Evolutionary conservation across 2,888 invertebrate species (phyloP), one percentile per base, ranked within the genome.

Genomic region (Thyatira batis): DNA sequence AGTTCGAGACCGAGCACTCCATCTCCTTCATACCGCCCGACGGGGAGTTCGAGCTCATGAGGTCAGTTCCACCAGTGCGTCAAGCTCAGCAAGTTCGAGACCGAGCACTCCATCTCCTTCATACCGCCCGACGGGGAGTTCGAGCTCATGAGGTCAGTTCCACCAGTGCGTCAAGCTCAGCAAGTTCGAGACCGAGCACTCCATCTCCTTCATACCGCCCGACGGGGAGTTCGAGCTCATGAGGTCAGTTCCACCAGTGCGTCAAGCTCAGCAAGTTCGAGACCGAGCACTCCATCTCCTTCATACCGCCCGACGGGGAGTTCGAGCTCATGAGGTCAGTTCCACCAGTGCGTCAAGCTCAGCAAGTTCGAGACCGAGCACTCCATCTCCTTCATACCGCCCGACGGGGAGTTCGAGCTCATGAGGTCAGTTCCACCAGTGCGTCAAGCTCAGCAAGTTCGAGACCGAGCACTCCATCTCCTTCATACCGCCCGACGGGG

Each of bases 151-250:
- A n/a, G n/a, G 99, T 78, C 99, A 99, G 92, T 99, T 99, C 92
- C 99, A 99, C 89, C 99, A 99, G 89, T 99, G 99, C 84, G 99
- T 99, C 50, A 99, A 99, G 85, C 94, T 99, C 55, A 98, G 98
- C 86, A 99, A 99, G 94, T 99, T 99, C 85, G 99, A 99, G 93
- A 99, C 99, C 0, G 99, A 99, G 87, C 99, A 99, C 93, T 98
- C 99, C 81, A 99, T 99, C 83, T 98, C 98, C 71, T 99, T 99
- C 93, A 99, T 99, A 80, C 99, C 99, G 57, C 99, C 99, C 0
- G 99, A 99, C 86, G 99, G 99, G 48, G 99, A 99, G 93, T 99
- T 99, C n/a, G n/a, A n/a, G n/a, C n/a, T n/a, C n/a, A n/a, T n/a
- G n/a, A n/a, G n/a, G 99, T 78, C 99, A 99, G 92, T 99, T 99